Evolutionary conservation across 2,888 invertebrate genomes (phyloP).

Genomic region (Cyclophora punctaria): DNA sequence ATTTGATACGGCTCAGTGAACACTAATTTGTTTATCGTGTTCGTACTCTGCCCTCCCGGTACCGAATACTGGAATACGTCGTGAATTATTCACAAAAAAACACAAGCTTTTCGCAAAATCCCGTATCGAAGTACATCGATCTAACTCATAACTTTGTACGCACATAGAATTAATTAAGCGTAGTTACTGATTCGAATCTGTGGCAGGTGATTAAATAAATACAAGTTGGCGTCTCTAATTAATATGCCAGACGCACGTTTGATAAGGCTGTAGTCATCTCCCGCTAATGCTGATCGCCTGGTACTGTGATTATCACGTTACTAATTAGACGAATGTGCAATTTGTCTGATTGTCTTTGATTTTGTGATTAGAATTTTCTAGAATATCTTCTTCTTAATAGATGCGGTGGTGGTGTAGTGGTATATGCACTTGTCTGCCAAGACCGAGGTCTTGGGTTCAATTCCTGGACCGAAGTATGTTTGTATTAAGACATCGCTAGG

Average conservation of each 20-base stretch:
- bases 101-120: conserved; percentile 16
- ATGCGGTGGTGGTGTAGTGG: no score
- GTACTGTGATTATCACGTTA: conserved; percentile 57
- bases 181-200: conserved; percentile 60
- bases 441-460: no score
- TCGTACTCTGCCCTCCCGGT: conserved; percentile 50
- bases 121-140: conserved; percentile 25
- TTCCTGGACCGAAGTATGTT: no score
- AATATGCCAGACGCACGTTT: conserved; percentile 67
- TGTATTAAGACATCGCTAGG: no score
- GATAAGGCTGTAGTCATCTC: conserved; percentile 57
- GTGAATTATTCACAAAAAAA: conserved; percentile 39
- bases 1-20: conserved; percentile 72
- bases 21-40: conserved; percentile 74
- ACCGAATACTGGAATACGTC: conserved; percentile 27
- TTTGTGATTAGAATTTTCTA: conserved; percentile 6
- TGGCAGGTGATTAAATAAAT: conserved; percentile 72
- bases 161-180: conserved; percentile 60
- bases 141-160: conserved; percentile 38
- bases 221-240: conserved; percentile 65
- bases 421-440: no score
- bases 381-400: not conserved
- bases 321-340: conserved; percentile 41
- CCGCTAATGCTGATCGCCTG: conserved; percentile 46
- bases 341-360: conserved; percentile 42